These are phyloP conservation scores for Apodemia mormo DNA, from an alignment of 2,888 invertebrate genomes.

Conservation along the genomic window DNA sequence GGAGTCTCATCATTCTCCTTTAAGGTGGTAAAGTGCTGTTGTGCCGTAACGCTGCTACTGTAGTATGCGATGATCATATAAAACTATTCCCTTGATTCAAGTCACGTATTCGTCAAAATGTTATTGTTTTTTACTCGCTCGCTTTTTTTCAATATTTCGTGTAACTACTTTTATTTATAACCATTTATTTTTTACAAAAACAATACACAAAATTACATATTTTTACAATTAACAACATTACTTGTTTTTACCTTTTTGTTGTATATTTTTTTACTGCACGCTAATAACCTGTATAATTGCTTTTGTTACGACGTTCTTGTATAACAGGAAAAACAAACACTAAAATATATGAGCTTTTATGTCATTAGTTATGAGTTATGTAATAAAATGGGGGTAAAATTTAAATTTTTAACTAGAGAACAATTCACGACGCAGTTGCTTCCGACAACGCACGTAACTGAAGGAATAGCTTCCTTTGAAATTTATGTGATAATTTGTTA, in stretches of 20 bases:
- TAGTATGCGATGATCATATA: not conserved
- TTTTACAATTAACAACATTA: not conserved
- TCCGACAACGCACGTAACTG: conserved; percentile 63
- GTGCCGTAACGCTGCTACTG: too few relatives aligned
- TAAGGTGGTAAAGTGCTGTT: too few relatives aligned
- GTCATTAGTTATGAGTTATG: conserved; percentile 37
- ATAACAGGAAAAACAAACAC: not conserved
- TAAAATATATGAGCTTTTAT: conserved; percentile 19
- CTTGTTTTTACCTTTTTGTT: not conserved
- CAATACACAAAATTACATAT: too few relatives aligned
- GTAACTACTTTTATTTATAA: not conserved
- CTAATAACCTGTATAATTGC: not conserved
- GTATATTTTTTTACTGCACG: not conserved
- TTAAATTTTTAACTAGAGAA: conserved; percentile 57
- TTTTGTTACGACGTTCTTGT: conserved; percentile 1
- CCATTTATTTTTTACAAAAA: not conserved
- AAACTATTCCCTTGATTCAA: not conserved
- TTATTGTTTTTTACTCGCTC: not conserved
- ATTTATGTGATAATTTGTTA: conserved; percentile 42
- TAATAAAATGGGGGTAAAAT: conserved; percentile 48
- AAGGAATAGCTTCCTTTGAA: conserved; percentile 47
- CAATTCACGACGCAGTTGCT: conserved; percentile 67
- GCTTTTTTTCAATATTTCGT: not conserved
- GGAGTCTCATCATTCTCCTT: too few relatives aligned
- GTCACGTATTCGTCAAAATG: not conserved